Evolutionary conservation across 2,797 vertebrate genomes (phyloP).

Genomic region (Pangasius djambal): DNA sequence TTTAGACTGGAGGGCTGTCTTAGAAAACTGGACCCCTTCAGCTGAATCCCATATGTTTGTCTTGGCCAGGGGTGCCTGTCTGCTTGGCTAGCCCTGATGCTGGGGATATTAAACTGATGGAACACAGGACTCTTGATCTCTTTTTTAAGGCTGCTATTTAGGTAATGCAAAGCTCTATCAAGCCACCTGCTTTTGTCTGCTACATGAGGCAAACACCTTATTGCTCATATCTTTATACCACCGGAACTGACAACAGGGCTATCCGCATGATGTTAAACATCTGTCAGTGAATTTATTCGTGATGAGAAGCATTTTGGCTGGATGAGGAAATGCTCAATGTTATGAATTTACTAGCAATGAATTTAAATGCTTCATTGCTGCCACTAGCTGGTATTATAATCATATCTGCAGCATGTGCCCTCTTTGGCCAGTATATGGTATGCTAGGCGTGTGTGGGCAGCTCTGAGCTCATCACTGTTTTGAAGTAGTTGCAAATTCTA

Average conservation of each 20-base stretch:
- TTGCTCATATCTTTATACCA: neutral
- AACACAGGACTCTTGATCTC: slow-evolving; percentile 91
- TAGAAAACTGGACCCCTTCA: slow-evolving; percentile 81
- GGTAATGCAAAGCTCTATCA: slow-evolving; percentile 68
- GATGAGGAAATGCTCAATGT: neutral
- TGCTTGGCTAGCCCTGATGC: slow-evolving; percentile 83
- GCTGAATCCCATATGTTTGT: slow-evolving; percentile 90
- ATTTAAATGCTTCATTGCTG: neutral
- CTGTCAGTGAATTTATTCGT: neutral
- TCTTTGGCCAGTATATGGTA: neutral
- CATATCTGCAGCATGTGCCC: slow-evolving; percentile 18
- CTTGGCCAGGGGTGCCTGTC: slow-evolving; percentile 88
- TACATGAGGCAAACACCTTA: slow-evolving; percentile 37
- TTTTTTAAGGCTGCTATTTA: slow-evolving; percentile 79
- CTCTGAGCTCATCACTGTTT: slow-evolving; percentile 16
- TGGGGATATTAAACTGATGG: slow-evolving; percentile 87
- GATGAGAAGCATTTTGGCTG: neutral
- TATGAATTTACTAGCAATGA: neutral
- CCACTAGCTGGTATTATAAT: slow-evolving; percentile 8
- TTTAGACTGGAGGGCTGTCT: slow-evolving; percentile 91
- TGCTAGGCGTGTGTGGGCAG: slow-evolving; percentile 25
- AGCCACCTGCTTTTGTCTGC: slow-evolving; percentile 81
- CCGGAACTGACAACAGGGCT: neutral
- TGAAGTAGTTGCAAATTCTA: neutral
- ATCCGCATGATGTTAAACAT: neutral